Percentiles rank a stretch among this genome's conserved stretches.
These are phyloP conservation scores for Cryptus viduatorius DNA, from an alignment of 2,888 invertebrate genomes.

Conservation along the genomic window DNA sequence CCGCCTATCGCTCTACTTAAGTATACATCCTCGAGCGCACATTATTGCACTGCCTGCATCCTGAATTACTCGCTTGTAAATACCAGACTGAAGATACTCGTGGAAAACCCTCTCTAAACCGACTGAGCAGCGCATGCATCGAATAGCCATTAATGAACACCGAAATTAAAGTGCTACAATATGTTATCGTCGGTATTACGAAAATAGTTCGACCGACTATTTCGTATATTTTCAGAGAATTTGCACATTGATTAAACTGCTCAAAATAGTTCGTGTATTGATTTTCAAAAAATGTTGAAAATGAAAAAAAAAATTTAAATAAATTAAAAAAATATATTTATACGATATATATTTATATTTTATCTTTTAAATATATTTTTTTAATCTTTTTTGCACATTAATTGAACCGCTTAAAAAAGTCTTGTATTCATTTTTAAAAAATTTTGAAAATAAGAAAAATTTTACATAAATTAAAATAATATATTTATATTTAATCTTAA, in stretches of 20 bases:
- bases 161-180: constrained; percentile 29
- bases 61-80: constrained; percentile 53
- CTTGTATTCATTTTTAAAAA: too few species aligned
- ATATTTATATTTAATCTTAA: too few species aligned
- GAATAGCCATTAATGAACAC: constrained; percentile 49
- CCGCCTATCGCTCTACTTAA: constrained; percentile 43
- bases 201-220: neutral
- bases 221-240: neutral
- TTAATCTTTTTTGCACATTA: neutral
- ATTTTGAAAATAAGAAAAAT: too few species aligned
- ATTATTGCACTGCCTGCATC: constrained; percentile 56
- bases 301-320: too few species aligned
- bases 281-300: too few species aligned
- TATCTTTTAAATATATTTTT: too few species aligned
- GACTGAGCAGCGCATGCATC: neutral
- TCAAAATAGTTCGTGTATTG: too few species aligned
- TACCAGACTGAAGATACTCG: constrained; percentile 53
- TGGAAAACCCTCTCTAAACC: neutral
- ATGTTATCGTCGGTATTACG: neutral
- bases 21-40: constrained; percentile 51
- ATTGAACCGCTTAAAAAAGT: neutral
- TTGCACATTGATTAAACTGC: neutral
- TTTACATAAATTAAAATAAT: too few species aligned
- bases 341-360: too few species aligned
- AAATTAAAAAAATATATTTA: too few species aligned